Percentiles rank a stretch among this genome's conserved stretches.
These are phyloP conservation scores for Tursiops truncatus DNA, from an alignment of 2,113 vertebrate genomes.

Conservation along the genomic window DNA sequence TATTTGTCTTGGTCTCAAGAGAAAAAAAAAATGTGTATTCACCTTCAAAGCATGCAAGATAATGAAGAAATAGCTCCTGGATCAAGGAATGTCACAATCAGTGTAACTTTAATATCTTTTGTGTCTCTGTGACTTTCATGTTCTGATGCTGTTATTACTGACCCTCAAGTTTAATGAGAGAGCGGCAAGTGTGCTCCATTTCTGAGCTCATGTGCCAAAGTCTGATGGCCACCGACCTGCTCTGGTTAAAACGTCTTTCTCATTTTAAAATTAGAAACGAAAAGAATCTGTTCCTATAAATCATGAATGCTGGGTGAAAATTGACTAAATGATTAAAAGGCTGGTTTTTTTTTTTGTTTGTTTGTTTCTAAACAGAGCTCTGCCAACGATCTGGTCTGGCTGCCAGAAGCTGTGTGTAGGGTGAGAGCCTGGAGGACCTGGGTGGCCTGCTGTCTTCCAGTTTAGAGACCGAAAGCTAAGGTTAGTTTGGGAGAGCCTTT, in stretches of 20 bases:
- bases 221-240: neutral
- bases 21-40: neutral
- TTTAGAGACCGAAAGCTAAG: neutral
- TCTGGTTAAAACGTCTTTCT: neutral
- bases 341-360: neutral
- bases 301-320: neutral
- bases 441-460: neutral
- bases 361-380: neutral
- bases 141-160: neutral
- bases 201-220: neutral
- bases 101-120: neutral
- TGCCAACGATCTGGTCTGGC: neutral
- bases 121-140: neutral
- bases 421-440: neutral
- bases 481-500: neutral
- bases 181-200: neutral
- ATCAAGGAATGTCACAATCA: neutral
- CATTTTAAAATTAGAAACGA: slow-evolving; percentile 2
- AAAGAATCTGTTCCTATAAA: slow-evolving; percentile 22
- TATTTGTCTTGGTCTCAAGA: neutral
- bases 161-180: neutral
- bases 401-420: neutral
- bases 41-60: neutral
- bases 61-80: neutral
- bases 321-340: neutral